Percentiles rank a stretch among this genome's conserved stretches.
phyloP scores from a whole-genome alignment of 2,797 vertebrate species.

The Notoglanidium macrostoma region DNA sequence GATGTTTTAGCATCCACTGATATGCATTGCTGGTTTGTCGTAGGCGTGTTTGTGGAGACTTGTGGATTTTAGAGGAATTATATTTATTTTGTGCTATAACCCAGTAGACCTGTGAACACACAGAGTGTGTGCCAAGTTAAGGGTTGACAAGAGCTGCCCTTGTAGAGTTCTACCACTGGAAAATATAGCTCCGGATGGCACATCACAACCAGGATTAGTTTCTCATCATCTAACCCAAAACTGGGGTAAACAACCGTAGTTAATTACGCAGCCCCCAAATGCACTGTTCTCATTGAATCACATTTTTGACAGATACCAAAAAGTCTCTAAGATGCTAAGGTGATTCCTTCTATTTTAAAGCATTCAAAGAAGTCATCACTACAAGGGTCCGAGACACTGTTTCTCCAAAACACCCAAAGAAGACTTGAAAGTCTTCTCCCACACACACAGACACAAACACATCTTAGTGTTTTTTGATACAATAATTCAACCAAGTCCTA shows the following conservation, averaged over 20 bases:
- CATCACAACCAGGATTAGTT: conserved; percentile 1
- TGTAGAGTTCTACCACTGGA: background rate
- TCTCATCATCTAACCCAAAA: background rate
- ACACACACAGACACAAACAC: background rate
- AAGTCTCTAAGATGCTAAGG: conserved; percentile 11
- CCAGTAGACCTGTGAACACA: conserved; percentile 9
- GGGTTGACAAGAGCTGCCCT: conserved; percentile 1
- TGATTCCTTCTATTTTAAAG: conserved; percentile 2
- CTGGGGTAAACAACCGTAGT: background rate
- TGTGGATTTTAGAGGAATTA: too few relatives aligned
- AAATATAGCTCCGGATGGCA: conserved; percentile 2
- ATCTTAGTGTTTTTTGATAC: background rate
- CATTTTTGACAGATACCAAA: background rate
- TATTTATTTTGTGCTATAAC: conserved; percentile 18
- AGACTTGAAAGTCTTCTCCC: background rate
- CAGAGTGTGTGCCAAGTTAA: background rate
- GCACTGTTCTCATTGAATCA: background rate
- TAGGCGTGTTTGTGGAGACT: background rate
- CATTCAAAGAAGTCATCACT: background rate
- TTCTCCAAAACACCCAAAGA: conserved; percentile 8
- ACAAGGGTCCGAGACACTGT: background rate
- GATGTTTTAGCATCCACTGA: conserved; percentile 5
- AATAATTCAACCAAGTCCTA: background rate
- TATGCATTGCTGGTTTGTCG: conserved; percentile 15
- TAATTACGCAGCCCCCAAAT: background rate